Evolutionary conservation across 1,140 invertebrate species (phyloP).

Genomic region (Calephelis virginiensis): DNA sequence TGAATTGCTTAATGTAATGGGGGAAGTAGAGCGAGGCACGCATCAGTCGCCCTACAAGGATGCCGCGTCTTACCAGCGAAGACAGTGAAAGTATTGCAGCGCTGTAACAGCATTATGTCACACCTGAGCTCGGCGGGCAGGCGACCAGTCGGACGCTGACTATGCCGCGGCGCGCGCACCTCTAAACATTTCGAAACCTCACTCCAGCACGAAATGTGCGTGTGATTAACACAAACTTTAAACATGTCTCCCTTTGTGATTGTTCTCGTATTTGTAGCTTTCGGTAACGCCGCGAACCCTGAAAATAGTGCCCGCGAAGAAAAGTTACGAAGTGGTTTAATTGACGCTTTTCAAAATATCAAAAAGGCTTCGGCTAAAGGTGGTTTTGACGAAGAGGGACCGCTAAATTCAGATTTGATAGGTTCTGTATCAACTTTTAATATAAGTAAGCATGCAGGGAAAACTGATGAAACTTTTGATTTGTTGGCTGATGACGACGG

Average conservation of each 20-base stretch:
- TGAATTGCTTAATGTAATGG: slow-evolving; percentile 24
- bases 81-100: slow-evolving; percentile 65
- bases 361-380: slow-evolving; percentile 65
- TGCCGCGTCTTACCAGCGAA: slow-evolving; percentile 39
- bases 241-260: slow-evolving; percentile 60
- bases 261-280: slow-evolving; percentile 49
- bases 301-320: slow-evolving; percentile 53
- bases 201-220: slow-evolving; percentile 43
- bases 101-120: slow-evolving; percentile 66
- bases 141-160: slow-evolving; percentile 53
- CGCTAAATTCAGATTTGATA: slow-evolving; percentile 48
- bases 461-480: slow-evolving; percentile 54
- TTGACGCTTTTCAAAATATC: slow-evolving; percentile 72
- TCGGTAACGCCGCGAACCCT: slow-evolving; percentile 47
- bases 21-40: slow-evolving; percentile 39
- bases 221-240: slow-evolving; percentile 44
- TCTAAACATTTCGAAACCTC: slow-evolving; percentile 31
- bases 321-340: slow-evolving; percentile 62
- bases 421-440: slow-evolving; percentile 46
- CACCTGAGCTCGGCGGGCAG: slow-evolving; percentile 28
- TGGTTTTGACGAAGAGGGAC: slow-evolving; percentile 50
- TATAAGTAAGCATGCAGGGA: slow-evolving; percentile 36
- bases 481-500: slow-evolving; percentile 66
- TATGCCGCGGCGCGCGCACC: slow-evolving; percentile 63
- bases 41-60: slow-evolving; percentile 58